Percentiles rank a stretch among this genome's conserved stretches.
phyloP scores from a whole-genome alignment of 2,888 invertebrate genomes.

The Agrilus cyanescens region DNA sequence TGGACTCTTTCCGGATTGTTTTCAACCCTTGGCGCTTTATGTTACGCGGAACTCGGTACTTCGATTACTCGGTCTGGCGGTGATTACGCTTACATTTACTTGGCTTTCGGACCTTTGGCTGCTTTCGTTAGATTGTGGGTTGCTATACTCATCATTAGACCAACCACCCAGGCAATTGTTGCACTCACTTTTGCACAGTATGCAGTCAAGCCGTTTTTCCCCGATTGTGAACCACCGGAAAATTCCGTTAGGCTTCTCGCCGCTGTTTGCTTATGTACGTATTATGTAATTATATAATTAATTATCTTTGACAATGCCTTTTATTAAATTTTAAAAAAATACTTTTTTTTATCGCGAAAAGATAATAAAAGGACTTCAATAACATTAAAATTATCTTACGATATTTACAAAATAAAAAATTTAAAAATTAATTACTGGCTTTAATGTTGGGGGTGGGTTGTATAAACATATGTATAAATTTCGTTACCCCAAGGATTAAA shows the following conservation, averaged over 20 bases:
- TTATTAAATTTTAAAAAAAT: too few relatives aligned
- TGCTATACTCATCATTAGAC: conserved; percentile 65
- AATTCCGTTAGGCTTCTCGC: conserved; percentile 68
- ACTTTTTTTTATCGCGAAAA: too few relatives aligned
- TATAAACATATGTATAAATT: too few relatives aligned
- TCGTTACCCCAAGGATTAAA: too few relatives aligned
- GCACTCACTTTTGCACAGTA: conserved; percentile 88
- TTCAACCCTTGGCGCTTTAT: conserved; percentile 76
- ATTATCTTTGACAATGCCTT: too few relatives aligned
- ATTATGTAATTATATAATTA: background rate
- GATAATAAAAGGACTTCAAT: too few relatives aligned
- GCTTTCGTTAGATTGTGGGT: conserved; percentile 82
- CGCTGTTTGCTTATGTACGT: conserved; percentile 74
- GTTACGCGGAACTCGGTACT: conserved; percentile 85
- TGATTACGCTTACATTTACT: conserved; percentile 82
- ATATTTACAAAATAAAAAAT: too few relatives aligned
- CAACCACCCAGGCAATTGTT: conserved; percentile 76
- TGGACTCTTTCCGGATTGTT: conserved; percentile 70
- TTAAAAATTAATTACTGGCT: too few relatives aligned
- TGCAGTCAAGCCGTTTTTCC: conserved; percentile 75
- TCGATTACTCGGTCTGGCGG: conserved; percentile 78
- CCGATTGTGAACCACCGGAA: conserved; percentile 63
- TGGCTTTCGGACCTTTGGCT: conserved; percentile 78
- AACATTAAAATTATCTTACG: too few relatives aligned
- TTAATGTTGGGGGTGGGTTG: too few relatives aligned